phyloP scores from a whole-genome alignment of 2,113 vertebrate genomes.

The Gymnorhina tibicen region DNA sequence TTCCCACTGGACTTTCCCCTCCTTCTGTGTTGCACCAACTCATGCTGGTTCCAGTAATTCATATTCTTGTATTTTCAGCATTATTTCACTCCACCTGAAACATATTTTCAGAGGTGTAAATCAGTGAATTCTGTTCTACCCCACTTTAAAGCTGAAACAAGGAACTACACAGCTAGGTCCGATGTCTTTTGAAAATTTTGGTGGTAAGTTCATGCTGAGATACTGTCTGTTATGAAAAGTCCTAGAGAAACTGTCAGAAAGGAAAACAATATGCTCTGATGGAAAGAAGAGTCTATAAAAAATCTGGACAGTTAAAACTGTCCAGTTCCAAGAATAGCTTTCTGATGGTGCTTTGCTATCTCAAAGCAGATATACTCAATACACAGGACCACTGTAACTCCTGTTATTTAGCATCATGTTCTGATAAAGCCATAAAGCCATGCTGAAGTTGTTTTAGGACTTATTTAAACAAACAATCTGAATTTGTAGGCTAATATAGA shows the following conservation, averaged over 20 bases:
- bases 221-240: neutral
- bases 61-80: neutral
- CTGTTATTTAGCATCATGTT: neutral
- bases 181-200: neutral
- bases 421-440: neutral
- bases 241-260: neutral
- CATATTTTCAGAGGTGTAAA: neutral
- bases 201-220: neutral
- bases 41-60: neutral
- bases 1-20: neutral
- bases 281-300: neutral
- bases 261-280: neutral
- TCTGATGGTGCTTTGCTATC: neutral
- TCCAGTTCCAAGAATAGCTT: neutral
- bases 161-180: neutral
- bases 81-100: conserved; percentile 2
- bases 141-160: neutral
- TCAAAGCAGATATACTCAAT: neutral
- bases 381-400: neutral
- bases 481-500: neutral
- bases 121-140: neutral
- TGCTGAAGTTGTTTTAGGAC: neutral
- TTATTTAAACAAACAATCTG: neutral
- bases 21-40: neutral
- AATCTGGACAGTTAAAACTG: neutral